phyloP scores from a whole-genome alignment of 1,140 invertebrate genomes.

The Sycophila sp. region DNA sequence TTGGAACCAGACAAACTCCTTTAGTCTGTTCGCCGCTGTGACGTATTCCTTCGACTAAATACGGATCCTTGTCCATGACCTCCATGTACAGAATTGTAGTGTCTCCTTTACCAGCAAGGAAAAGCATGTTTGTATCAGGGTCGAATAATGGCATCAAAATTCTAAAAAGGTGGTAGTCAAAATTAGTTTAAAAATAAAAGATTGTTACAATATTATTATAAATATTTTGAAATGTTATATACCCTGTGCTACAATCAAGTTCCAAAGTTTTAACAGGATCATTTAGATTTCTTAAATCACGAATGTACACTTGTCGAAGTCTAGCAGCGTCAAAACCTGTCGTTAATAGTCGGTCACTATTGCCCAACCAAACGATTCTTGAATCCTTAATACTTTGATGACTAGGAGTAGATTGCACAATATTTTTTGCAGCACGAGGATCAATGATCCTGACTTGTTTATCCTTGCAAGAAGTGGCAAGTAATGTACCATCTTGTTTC shows the following conservation, averaged over 20 bases:
- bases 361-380: constrained; percentile 87
- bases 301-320: constrained; percentile 85
- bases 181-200: constrained; percentile 10
- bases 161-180: constrained; percentile 63
- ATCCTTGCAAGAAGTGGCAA: constrained; percentile 83
- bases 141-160: constrained; percentile 91
- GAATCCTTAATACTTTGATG: constrained; percentile 93
- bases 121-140: constrained; percentile 92
- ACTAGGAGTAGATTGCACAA: constrained; percentile 75
- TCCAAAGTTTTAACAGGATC: constrained; percentile 81
- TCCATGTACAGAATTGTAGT: constrained; percentile 89
- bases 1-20: constrained; percentile 90
- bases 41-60: constrained; percentile 82
- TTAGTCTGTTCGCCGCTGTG: constrained; percentile 90
- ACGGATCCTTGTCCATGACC: constrained; percentile 85
- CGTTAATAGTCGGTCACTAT: constrained; percentile 82
- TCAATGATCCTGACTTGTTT: constrained; percentile 85
- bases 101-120: constrained; percentile 92
- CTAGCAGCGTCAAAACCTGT: constrained; percentile 83
- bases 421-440: constrained; percentile 73
- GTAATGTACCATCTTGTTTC: constrained; percentile 81
- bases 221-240: constrained; percentile 41
- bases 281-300: constrained; percentile 84
- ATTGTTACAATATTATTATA: neutral
- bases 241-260: constrained; percentile 90